Evolutionary conservation across 2,888 invertebrate species (phyloP).

Genomic region (Drosophila merina): DNA sequence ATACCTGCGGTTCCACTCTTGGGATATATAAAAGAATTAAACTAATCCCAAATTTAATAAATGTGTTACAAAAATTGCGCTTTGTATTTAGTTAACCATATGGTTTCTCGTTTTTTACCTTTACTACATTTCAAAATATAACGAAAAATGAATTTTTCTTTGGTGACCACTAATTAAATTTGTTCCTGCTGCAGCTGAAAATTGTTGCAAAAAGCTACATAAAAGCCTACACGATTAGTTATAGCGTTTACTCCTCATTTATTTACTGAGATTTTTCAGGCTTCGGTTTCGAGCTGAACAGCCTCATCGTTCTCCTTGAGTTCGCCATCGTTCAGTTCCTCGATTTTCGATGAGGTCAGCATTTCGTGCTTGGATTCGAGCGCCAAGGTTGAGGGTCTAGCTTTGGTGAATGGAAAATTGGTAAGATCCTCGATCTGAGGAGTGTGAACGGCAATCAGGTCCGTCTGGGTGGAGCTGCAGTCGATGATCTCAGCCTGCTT

Average conservation of each 20-base stretch:
- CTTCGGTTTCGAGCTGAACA: constrained; percentile 19
- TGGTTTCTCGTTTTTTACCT: constrained; percentile 11
- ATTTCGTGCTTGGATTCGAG: constrained; percentile 65
- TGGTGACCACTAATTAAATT: constrained; percentile 3
- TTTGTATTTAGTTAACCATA: constrained; percentile 64
- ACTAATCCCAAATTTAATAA: constrained; percentile 2
- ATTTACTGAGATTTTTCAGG: constrained; percentile 27
- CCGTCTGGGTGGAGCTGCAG: constrained; percentile 89
- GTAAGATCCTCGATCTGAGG: constrained; percentile 87
- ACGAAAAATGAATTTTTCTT: constrained; percentile 48
- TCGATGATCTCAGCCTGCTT: constrained; percentile 82
- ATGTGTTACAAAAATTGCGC: constrained; percentile 73
- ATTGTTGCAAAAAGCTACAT: constrained; percentile 64
- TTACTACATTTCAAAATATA: constrained; percentile 34
- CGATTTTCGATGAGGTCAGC: constrained; percentile 8
- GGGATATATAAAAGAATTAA: background rate
- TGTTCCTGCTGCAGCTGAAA: constrained; percentile 19
- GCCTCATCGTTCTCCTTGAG: constrained; percentile 54
- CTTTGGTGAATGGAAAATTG: constrained; percentile 84
- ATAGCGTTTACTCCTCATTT: constrained; percentile 38
- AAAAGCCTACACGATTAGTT: constrained; percentile 51
- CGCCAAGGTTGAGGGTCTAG: constrained; percentile 83
- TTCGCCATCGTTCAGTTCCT: constrained; percentile 32
- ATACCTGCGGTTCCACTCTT: no score
- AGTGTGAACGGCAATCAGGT: constrained; percentile 91